Evolutionary conservation across 2,888 invertebrate genomes (phyloP).

Genomic region (Andrena bicolor): DNA sequence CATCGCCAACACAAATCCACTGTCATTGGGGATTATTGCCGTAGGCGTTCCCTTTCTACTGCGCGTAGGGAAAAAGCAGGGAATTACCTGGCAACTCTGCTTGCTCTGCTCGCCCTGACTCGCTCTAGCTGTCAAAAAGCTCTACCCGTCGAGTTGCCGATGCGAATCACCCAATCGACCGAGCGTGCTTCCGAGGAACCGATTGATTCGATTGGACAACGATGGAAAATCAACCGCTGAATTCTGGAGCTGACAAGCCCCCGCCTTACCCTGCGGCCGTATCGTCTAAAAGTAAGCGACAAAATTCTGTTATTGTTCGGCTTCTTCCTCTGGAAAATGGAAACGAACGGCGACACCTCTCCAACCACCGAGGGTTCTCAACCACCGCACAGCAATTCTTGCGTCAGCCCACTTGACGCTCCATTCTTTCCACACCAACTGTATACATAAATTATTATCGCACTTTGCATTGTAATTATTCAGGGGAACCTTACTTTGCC

Average conservation of each 20-base stretch:
- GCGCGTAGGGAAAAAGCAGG: no score
- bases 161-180: constrained; percentile 9
- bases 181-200: constrained; percentile 3
- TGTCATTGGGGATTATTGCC: no score
- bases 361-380: no score
- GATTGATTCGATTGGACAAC: constrained; percentile 26
- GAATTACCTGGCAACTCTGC: no score
- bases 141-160: not conserved
- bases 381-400: no score
- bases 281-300: constrained; percentile 68
- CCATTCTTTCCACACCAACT: no score
- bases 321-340: not conserved
- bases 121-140: constrained; percentile 31
- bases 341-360: not conserved
- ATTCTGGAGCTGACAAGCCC: constrained; percentile 70
- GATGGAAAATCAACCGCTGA: constrained; percentile 76
- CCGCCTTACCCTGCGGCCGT: constrained; percentile 74
- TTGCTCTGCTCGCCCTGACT: not conserved
- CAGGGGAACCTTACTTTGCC: no score
- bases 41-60: no score
- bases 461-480: no score
- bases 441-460: no score
- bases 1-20: no score
- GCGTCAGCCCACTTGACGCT: no score
- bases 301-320: not conserved